These are phyloP conservation scores for Augochlora pura DNA, from an alignment of 1,140 invertebrate species.

Conservation along the genomic window DNA sequence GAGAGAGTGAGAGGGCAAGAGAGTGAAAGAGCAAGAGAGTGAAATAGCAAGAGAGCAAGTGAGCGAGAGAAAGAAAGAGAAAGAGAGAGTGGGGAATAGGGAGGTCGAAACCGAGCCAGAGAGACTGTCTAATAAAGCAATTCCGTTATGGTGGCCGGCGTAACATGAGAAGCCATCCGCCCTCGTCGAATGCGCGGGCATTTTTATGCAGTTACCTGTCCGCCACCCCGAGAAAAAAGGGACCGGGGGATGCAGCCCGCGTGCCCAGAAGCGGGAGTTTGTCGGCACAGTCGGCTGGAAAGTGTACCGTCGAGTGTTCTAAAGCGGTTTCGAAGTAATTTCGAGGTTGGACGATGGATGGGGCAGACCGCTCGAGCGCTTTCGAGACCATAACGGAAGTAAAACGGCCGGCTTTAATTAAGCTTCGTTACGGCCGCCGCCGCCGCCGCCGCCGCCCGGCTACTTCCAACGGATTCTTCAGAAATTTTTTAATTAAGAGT, in stretches of 20 bases:
- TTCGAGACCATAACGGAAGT: slow-evolving; percentile 48
- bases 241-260: slow-evolving; percentile 11
- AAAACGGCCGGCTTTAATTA: slow-evolving; percentile 50
- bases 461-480: slow-evolving; percentile 35
- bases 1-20: neutral
- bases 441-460: neutral
- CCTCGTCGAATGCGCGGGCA: slow-evolving; percentile 62
- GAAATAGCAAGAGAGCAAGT: too few relatives aligned
- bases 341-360: slow-evolving; percentile 28
- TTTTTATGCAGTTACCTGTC: slow-evolving; percentile 67
- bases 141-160: slow-evolving; percentile 76
- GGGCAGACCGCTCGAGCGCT: slow-evolving; percentile 25
- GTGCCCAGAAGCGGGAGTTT: neutral
- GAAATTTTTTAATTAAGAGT: slow-evolving; percentile 54
- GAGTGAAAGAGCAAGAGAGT: slow-evolving; percentile 25
- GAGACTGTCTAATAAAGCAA: slow-evolving; percentile 77
- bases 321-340: slow-evolving; percentile 57
- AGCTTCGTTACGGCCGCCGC: slow-evolving; percentile 44
- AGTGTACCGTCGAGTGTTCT: slow-evolving; percentile 49
- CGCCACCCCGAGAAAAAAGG: slow-evolving; percentile 32
- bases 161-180: slow-evolving; percentile 78
- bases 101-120: slow-evolving; percentile 14
- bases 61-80: neutral
- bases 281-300: slow-evolving; percentile 43
- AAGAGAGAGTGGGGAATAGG: neutral